These are phyloP conservation scores for Diplazon laetatorius DNA, from an alignment of 2,888 invertebrate genomes.

Conservation along the genomic window DNA sequence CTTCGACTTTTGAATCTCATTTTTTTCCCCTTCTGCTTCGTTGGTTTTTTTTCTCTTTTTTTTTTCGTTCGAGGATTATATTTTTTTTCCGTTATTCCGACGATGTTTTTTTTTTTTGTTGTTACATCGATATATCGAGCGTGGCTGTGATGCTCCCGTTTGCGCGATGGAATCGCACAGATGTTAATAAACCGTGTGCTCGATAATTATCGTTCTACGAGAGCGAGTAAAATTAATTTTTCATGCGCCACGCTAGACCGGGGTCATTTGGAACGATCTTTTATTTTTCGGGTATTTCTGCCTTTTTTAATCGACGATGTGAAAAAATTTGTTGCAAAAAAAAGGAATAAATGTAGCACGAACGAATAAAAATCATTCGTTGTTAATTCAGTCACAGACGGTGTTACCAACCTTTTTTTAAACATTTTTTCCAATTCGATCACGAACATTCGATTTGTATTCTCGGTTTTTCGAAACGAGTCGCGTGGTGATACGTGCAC, in stretches of 20 bases:
- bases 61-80: not conserved
- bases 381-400: too few species aligned
- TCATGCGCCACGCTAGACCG: not conserved
- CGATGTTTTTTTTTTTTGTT: slow-evolving; percentile 32
- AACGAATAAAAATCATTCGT: too few species aligned
- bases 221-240: not conserved
- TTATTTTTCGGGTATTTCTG: too few species aligned
- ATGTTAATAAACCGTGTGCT: slow-evolving; percentile 28
- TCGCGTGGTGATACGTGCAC: not conserved
- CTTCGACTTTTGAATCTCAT: slow-evolving; percentile 15
- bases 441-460: not conserved
- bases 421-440: too few species aligned
- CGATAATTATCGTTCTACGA: slow-evolving; percentile 15
- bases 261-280: not conserved
- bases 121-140: slow-evolving; percentile 42
- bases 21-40: not conserved
- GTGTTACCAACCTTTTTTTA: too few species aligned
- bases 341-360: too few species aligned
- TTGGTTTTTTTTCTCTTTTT: slow-evolving; percentile 15
- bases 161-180: slow-evolving; percentile 1
- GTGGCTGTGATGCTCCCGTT: slow-evolving; percentile 19
- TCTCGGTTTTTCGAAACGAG: not conserved
- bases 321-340: too few species aligned
- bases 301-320: too few species aligned
- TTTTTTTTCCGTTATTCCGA: slow-evolving; percentile 31